Base-by-base conservation (phyloP, 2,888 invertebrate genomes). In the Acronicta aceris region DNA sequence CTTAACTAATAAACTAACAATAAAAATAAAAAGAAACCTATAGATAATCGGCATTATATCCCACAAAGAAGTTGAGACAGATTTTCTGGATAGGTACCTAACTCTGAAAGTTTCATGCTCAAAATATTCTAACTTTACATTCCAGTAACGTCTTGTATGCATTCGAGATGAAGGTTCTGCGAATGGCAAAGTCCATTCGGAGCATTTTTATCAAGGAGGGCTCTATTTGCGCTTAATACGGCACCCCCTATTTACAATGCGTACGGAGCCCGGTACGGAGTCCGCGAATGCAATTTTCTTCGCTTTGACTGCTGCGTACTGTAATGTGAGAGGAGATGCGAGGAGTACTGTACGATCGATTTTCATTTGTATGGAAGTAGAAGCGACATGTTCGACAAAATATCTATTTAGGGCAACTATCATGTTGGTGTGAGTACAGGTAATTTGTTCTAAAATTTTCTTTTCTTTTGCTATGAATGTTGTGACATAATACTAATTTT, bases 131-230 rank as follows among this genome's bases (percentile, higher is more conserved):
- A 50, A 17, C 7, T 16, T 12, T 21, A 49, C 21, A 21, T 49
- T 25, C 41, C 13, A 27, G 50, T 41, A 47, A 42, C 17, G 53
- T 53, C 17, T 52, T 42, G 52, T 56, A 51, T 57, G 69, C 68
- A 60, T 48, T 51, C 36, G 45, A 51, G 56, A 68, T 45, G 53
- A 48, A 59, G 30, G 49, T 50, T n/a, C 67, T 66, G 48, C 50
- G 38, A 63, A 49, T 59, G 54, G 46, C 59, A 48, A 59, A 30
- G 58, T 76, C 54, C 68, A 55, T 61, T 57, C 57, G 38, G 38
- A 41, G 50, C 45, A 72, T 72, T 72, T 74, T 67, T 74, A 62
- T 72, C 57, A 74, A 74, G 76, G 61, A 51, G 17, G 56, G 40
- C 46, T 57, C 61, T 74, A 74, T 71, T 71, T 51, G 59, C 70